Evolutionary conservation across 1,140 invertebrate species (phyloP).

Genomic region (Achatina immaculata): DNA sequence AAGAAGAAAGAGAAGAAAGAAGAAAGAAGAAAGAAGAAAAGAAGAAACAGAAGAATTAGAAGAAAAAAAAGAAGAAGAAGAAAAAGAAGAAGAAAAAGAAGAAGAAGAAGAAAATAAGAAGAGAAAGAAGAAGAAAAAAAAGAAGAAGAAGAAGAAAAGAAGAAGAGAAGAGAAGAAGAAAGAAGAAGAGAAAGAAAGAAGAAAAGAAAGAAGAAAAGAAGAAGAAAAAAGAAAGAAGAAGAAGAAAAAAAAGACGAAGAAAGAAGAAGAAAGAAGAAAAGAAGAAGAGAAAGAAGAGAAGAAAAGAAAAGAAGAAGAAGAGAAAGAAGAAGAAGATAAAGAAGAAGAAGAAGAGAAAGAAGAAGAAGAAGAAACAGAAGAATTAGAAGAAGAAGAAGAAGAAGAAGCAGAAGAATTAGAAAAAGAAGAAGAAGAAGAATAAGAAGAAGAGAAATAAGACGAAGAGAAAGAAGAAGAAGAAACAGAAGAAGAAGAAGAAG

Average conservation of each 20-base stretch:
- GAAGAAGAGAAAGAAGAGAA: neutral
- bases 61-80: too few species aligned
- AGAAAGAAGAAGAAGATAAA: neutral
- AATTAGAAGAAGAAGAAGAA: neutral
- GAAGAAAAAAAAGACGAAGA: too few species aligned
- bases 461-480: neutral
- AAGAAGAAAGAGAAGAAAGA: too few species aligned
- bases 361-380: neutral
- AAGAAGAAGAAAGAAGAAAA: neutral
- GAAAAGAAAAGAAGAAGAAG: neutral
- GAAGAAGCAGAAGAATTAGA: neutral
- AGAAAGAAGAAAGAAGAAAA: too few species aligned
- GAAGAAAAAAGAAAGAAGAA: neutral
- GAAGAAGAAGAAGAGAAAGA: neutral
- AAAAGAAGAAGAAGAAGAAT: neutral
- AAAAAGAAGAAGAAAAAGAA: too few species aligned
- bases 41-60: too few species aligned
- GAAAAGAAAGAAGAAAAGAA: neutral
- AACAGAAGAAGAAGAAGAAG: neutral
- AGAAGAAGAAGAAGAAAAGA: too few species aligned
- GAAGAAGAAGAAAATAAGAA: too few species aligned
- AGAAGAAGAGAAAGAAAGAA: neutral
- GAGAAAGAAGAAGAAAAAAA: too few species aligned
- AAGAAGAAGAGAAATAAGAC: neutral
- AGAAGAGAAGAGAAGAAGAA: too few species aligned